These are phyloP conservation scores for Eleutherodactylus coqui DNA, from an alignment of 2,797 vertebrate species.

Conservation along the genomic window DNA sequence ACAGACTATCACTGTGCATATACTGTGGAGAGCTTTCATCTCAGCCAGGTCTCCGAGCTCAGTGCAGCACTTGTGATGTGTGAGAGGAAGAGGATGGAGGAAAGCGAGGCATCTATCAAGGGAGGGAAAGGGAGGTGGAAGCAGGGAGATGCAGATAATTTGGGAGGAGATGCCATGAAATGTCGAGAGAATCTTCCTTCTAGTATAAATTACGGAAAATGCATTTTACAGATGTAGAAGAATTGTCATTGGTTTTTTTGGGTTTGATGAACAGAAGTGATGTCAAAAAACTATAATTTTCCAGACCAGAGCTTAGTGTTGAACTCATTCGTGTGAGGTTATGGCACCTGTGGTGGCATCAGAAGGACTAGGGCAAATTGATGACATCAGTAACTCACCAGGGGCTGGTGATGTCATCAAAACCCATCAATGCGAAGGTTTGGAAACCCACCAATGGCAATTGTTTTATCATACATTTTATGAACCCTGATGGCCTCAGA, in stretches of 20 bases:
- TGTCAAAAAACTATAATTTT: too few relatives aligned
- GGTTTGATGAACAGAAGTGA: neutral
- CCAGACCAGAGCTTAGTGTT: neutral
- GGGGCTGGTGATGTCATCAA: neutral
- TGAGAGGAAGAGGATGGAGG: conserved; percentile 27
- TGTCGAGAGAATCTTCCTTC: neutral
- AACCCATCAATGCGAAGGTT: neutral
- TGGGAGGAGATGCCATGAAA: neutral
- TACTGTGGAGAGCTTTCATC: conserved; percentile 58
- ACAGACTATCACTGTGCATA: conserved; percentile 45
- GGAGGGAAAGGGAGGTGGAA: conserved; percentile 11
- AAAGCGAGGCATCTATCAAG: neutral
- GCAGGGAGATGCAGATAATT: neutral
- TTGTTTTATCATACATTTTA: neutral
- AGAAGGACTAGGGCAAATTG: neutral
- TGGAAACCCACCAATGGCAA: neutral
- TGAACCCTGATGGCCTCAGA: neutral
- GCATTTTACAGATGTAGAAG: neutral
- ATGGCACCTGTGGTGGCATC: neutral
- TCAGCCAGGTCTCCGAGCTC: conserved; percentile 55
- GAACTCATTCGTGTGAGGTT: neutral
- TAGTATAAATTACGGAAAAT: neutral
- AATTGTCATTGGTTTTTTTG: neutral
- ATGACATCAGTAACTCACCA: neutral
- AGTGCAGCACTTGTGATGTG: conserved; percentile 46